Evolutionary conservation across 2,888 invertebrate species (phyloP).

Genomic region (Flexamia atlantica): DNA sequence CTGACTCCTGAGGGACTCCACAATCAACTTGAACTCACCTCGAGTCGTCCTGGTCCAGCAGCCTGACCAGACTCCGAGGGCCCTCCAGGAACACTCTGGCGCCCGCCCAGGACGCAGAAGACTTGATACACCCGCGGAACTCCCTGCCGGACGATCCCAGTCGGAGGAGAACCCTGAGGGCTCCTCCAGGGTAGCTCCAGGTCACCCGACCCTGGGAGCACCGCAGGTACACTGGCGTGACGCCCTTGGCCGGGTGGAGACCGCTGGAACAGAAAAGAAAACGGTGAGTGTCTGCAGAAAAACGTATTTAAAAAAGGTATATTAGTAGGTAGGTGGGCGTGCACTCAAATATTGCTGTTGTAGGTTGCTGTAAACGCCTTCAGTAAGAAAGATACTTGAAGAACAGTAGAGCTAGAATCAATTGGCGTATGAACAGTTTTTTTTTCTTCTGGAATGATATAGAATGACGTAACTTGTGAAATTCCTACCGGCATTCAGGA

Average conservation of each 20-base stretch:
- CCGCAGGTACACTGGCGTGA: conserved; percentile 86
- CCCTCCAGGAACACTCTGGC: conserved; percentile 82
- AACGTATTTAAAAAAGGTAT: no score
- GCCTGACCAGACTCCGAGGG: conserved; percentile 78
- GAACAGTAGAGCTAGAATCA: no score
- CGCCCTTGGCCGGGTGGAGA: conserved; percentile 78
- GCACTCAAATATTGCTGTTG: no score
- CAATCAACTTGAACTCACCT: conserved; percentile 37
- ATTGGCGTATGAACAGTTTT: no score
- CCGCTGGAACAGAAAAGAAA: conserved; percentile 77
- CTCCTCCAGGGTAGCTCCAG: conserved; percentile 90
- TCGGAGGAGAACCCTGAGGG: conserved; percentile 82
- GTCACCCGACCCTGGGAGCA: conserved; percentile 84
- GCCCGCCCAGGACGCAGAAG: conserved; percentile 73
- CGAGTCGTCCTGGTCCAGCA: conserved; percentile 70
- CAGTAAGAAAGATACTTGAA: no score
- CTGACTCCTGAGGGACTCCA: not conserved
- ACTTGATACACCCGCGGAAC: conserved; percentile 85
- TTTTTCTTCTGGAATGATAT: no score
- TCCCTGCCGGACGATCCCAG: conserved; percentile 79
- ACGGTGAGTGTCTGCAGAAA: not conserved
- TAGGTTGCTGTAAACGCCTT: no score
- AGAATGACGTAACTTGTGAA: no score
- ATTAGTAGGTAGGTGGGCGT: no score
- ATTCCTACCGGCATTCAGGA: no score